Evolutionary conservation across 2,888 invertebrate species (phyloP), one percentile per base, ranked within the genome.

Genomic region (Leptinotarsa haldemani): DNA sequence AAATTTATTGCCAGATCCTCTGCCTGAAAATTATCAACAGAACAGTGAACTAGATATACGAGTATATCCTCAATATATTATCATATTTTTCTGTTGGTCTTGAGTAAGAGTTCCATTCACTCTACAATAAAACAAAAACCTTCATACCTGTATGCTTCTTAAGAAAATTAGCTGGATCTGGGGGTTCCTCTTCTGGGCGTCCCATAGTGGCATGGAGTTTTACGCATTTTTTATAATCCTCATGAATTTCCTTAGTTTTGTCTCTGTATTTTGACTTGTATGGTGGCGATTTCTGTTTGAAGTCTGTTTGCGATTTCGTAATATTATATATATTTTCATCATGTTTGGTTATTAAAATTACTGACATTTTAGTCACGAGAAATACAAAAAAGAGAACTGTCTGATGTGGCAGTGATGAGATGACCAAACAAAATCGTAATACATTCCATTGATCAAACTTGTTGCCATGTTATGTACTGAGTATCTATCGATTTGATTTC

Each of bases 281-380:
- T 81, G 90, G 89, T 56, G 90, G 90, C 3, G 90, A 89, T 81
- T 89, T 90, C 20, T 88, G 74, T 30, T 79, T 74, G 47, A 74
- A 46, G 22, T 74, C 76, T 1, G 63, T 68, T 47, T 78, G 75
- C 3, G 74, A 69, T 75, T 89, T 80, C 89, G 88, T 88, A 75
- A 91, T 89, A 69, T 90, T 89, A 80, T 91, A 91, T 82, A 94
- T 93, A 77, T 90, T 90, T 89, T 94, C 94, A 83, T 92, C 85
- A 80, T 93, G 93, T 48, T 90, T 83, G n/a, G 90, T 88, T 80
- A 93, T 91, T 84, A 91, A 89, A 58, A 93, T 90, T 67, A 92
- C 84, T 50, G 93, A 93, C 93, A 93, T 93, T 81, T 82, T 76
- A 50, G 18, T 56, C 63, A 52, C 20, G 22, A 53, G n/a, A 67